Conservation (phyloP, 1,140 invertebrate species). For the Drosophila jambulina region DNA sequence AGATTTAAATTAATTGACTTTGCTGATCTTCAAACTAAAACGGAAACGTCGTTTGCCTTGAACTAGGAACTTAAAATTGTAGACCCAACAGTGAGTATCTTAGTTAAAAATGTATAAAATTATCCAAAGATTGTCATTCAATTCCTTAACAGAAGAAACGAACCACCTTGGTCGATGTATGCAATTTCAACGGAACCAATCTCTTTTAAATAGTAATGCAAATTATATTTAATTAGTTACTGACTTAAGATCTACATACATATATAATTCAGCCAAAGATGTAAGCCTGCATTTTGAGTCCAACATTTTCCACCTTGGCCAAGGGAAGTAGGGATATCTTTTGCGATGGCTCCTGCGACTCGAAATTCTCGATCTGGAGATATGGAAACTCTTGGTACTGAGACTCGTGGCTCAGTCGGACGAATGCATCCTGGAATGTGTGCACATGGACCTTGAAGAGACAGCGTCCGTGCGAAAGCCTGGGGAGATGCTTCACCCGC, state of each 20-base stretch:
- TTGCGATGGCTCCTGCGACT: neutral
- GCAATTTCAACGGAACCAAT: slow-evolving; percentile 12
- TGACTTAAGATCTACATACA: slow-evolving; percentile 15
- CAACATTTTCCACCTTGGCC: slow-evolving; percentile 48
- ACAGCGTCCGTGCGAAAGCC: slow-evolving; percentile 42
- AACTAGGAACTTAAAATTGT: neutral
- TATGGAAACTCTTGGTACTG: slow-evolving; percentile 82
- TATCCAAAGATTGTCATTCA: slow-evolving; percentile 3
- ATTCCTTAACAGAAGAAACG: neutral
- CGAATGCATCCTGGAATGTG: slow-evolving; percentile 70
- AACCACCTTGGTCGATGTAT: neutral
- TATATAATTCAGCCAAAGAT: slow-evolving; percentile 32
- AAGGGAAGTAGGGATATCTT: slow-evolving; percentile 56
- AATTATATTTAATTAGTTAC: slow-evolving; percentile 19
- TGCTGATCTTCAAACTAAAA: neutral
- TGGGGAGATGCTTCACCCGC: slow-evolving; percentile 60
- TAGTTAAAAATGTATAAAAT: neutral
- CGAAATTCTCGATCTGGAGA: slow-evolving; percentile 40
- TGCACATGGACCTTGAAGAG: slow-evolving; percentile 75
- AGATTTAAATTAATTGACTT: neutral
- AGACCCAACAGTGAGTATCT: neutral
- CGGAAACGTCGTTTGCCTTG: neutral
- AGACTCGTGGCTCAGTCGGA: slow-evolving; percentile 58
- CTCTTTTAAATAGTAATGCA: slow-evolving; percentile 25
- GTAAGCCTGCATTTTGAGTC: slow-evolving; percentile 58